Evolutionary conservation across 1,140 invertebrate genomes (phyloP).

Genomic region (Macrobrachium rosenbergii): DNA sequence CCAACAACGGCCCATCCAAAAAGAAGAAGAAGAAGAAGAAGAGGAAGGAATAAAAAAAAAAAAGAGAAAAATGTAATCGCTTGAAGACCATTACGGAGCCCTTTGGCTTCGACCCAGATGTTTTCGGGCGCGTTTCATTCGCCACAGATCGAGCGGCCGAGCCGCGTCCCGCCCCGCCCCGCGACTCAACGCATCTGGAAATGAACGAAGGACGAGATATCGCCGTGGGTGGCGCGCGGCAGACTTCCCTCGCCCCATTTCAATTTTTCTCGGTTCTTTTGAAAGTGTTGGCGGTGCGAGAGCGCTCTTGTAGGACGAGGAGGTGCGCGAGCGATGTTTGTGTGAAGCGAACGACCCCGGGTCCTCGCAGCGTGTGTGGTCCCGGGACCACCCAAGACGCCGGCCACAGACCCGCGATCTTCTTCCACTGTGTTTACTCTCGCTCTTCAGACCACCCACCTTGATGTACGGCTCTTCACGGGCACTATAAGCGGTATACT

Average conservation of each 20-base stretch:
- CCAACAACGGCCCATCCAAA: constrained; percentile 44
- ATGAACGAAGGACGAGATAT: constrained; percentile 6
- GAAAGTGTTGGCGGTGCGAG: neutral
- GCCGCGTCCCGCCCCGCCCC: neutral
- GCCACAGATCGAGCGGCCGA: neutral
- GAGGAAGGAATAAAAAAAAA: no score
- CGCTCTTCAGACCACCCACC: neutral
- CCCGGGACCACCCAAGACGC: neutral
- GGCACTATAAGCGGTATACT: neutral
- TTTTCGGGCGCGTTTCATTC: constrained; percentile 7
- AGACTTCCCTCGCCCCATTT: neutral
- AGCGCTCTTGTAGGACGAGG: neutral
- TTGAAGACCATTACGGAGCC: constrained; percentile 49
- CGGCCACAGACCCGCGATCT: neutral
- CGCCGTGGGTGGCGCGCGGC: constrained; percentile 27
- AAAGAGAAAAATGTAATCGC: constrained; percentile 46
- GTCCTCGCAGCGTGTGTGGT: neutral
- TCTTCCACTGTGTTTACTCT: constrained; percentile 14
- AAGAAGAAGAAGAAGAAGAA: no score
- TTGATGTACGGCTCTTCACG: neutral
- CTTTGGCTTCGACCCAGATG: neutral
- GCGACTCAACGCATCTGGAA: neutral
- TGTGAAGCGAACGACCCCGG: neutral
- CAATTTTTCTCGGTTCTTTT: constrained; percentile 11
- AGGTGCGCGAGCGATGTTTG: neutral